phyloP scores from a whole-genome alignment of 2,113 vertebrate species.

The Rallus limicola region DNA sequence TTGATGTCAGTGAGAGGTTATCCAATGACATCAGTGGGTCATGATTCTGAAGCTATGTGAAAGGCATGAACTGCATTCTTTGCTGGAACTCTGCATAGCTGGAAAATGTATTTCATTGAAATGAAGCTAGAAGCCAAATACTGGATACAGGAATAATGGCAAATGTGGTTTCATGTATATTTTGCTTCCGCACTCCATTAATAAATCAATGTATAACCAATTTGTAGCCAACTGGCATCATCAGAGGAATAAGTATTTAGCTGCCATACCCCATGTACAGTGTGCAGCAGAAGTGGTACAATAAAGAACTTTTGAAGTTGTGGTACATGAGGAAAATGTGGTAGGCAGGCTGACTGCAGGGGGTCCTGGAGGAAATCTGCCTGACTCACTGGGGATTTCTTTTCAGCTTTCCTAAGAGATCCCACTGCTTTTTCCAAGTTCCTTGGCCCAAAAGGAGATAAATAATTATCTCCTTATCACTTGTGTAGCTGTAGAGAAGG shows the following conservation, averaged over 20 bases:
- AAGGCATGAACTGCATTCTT: background rate
- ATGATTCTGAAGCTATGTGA: background rate
- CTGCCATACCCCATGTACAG: background rate
- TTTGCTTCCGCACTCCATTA: background rate
- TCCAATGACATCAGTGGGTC: background rate
- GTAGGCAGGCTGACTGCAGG: background rate
- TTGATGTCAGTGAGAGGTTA: background rate
- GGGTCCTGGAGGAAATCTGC: background rate
- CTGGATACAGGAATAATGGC: background rate
- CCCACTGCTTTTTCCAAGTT: background rate
- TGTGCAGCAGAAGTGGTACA: background rate
- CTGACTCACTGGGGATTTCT: background rate
- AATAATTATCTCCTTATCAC: background rate
- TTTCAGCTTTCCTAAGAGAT: background rate
- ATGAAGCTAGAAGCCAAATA: background rate
- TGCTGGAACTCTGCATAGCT: background rate
- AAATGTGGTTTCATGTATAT: background rate
- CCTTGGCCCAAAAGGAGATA: background rate
- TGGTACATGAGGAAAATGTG: background rate
- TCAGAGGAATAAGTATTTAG: background rate
- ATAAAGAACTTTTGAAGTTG: background rate
- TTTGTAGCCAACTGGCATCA: background rate
- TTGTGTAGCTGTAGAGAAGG: background rate
- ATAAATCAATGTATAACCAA: background rate
- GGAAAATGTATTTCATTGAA: background rate